Conservation (phyloP, 2,113 vertebrate genomes). For the Gopherus flavomarginatus region DNA sequence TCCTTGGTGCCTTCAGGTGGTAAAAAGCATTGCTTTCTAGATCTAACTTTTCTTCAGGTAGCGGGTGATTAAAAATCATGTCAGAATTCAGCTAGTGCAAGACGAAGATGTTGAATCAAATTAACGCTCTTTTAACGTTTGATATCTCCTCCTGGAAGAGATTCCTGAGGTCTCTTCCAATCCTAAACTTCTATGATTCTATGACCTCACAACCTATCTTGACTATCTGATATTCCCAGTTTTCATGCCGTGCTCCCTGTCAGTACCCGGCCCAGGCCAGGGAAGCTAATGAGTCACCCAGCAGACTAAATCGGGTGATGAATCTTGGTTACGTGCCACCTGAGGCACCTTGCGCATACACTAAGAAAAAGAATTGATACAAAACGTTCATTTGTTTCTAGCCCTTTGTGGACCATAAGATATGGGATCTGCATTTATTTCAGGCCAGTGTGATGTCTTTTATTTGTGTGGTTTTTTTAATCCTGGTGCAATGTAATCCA, state of each 20-base stretch:
- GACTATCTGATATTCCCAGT: background rate
- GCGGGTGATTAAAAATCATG: background rate
- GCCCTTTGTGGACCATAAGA: background rate
- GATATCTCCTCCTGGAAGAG: background rate
- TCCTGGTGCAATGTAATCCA: background rate
- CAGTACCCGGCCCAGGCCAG: too few species aligned
- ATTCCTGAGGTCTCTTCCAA: too few species aligned
- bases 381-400: background rate
- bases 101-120: background rate
- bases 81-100: background rate
- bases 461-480: background rate
- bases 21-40: background rate
- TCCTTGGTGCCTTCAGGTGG: background rate
- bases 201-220: background rate
- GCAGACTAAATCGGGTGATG: too few species aligned
- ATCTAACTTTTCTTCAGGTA: background rate
- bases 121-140: accelerated
- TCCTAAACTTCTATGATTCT: too few species aligned
- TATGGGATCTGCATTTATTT: background rate
- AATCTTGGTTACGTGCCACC: too few species aligned
- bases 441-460: background rate
- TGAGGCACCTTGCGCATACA: too few species aligned
- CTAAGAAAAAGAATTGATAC: background rate
- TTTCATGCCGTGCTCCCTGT: background rate
- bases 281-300: too few species aligned